These are phyloP conservation scores for Drymodes brunneopygia DNA, from an alignment of 2,113 vertebrate species.

Conservation along the genomic window DNA sequence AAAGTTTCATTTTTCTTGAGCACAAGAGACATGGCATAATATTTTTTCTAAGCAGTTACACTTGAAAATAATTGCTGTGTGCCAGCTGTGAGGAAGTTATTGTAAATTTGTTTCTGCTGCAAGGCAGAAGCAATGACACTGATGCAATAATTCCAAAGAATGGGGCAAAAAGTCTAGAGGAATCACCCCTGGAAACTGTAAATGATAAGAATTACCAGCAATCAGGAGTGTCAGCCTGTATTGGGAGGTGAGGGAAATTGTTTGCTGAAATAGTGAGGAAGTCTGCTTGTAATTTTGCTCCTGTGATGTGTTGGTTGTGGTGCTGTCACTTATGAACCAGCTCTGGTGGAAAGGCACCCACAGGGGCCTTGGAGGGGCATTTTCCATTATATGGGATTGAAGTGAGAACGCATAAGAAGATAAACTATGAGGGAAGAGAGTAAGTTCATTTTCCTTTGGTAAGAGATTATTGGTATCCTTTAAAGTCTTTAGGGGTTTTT, in stretches of 20 bases:
- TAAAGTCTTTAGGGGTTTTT: not conserved
- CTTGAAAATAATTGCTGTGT: constrained; percentile 16
- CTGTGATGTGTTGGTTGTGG: not conserved
- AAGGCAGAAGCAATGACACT: not conserved
- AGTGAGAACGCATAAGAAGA: not conserved
- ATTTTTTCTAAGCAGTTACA: not conserved
- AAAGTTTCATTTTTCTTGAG: constrained; percentile 11
- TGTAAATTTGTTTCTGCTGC: not conserved
- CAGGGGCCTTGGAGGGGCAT: not conserved
- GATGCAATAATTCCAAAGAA: not conserved
- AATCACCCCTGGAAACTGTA: not conserved
- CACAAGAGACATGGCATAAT: not conserved
- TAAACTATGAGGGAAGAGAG: not conserved
- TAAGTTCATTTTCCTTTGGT: not conserved
- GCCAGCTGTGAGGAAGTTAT: not conserved
- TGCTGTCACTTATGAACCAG: not conserved
- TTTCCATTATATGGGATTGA: not conserved
- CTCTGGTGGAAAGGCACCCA: not conserved
- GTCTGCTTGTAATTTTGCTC: not conserved
- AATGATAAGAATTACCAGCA: not conserved
- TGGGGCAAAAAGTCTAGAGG: not conserved
- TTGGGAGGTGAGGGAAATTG: not conserved
- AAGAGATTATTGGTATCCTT: not conserved
- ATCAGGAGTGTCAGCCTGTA: not conserved
- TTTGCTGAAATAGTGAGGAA: not conserved